Evolutionary conservation across 2,888 invertebrate species (phyloP), one percentile per base, ranked within the genome.

Genomic region (Scaptomyza polygonia): DNA sequence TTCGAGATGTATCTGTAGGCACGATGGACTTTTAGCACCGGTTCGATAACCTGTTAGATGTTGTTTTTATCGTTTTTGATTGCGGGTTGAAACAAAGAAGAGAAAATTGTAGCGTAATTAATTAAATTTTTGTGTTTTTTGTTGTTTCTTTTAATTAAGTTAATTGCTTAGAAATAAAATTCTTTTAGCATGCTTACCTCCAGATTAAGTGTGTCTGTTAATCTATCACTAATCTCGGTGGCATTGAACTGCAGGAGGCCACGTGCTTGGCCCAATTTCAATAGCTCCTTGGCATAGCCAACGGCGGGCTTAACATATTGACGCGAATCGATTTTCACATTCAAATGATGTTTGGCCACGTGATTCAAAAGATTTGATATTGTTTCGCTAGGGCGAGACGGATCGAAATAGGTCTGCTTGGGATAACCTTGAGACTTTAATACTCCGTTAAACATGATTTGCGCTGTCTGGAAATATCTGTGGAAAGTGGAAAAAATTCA

Each of bases 141-240:
- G 25, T 21, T 25, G 25, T 25, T 25, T 25, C 25, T 25, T 25
- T 25, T 25, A 25, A 25, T 25, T 25, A 25, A 25, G 25, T 5
- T 25, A 25, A 25, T 53, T 67, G 64, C 45, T 18, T 27, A 25
- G 34, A 43, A 63, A 53, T 55, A 55, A 25, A 61, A 29, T 62
- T 30, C 29, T 30, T 29, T 67, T 53, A 14, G 14, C 14, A 36
- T 29, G 58, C 80, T 79, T 82, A 91, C 92, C 91, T 97, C 96
- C 86, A 96, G 92, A 91, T 97, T 97, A 51, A 97, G 93, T 1
- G 96, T 95, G 88, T 96, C 96, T 0, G 96, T 95, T 66, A 97
- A 90, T 80, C 95, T 94, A 89, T 95, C 95, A 11, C 95, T 95
- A 8, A 97, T 92, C 59, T 95, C 95, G 80, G 94, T 93, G 80